phyloP scores from a whole-genome alignment of 2,113 vertebrate genomes.

The Sander vitreus region DNA sequence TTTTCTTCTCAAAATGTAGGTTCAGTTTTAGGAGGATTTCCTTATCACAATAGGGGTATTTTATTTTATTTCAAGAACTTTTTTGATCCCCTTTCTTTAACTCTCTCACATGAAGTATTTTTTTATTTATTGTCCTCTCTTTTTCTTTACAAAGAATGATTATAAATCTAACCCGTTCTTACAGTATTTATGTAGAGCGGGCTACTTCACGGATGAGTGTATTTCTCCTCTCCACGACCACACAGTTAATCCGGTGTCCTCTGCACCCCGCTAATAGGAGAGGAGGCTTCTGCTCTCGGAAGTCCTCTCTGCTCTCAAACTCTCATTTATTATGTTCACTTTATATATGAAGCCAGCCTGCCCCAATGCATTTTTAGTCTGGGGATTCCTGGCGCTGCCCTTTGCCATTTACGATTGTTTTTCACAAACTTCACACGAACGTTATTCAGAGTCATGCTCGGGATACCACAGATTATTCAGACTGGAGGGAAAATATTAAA shows the following conservation, averaged over 20 bases:
- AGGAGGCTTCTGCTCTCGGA: slow-evolving; percentile 59
- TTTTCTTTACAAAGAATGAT: neutral
- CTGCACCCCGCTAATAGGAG: slow-evolving; percentile 49
- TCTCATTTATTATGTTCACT: slow-evolving; percentile 70
- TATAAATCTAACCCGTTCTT: slow-evolving; percentile 11
- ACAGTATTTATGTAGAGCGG: slow-evolving; percentile 22
- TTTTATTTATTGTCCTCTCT: no score
- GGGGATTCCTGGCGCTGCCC: slow-evolving; percentile 59
- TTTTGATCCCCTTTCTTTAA: neutral
- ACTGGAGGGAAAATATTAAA: neutral
- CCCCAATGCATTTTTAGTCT: slow-evolving; percentile 55
- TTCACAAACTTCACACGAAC: slow-evolving; percentile 58
- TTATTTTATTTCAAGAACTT: neutral
- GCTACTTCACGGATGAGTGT: slow-evolving; percentile 17
- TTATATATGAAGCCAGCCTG: slow-evolving; percentile 40
- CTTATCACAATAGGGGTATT: neutral
- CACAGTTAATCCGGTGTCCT: slow-evolving; percentile 57
- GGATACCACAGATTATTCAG: slow-evolving; percentile 55
- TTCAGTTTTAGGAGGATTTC: neutral
- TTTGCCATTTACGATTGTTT: slow-evolving; percentile 58
- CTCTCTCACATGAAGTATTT: neutral
- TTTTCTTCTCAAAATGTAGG: neutral
- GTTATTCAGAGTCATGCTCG: slow-evolving; percentile 39
- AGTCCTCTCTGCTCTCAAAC: slow-evolving; percentile 61
- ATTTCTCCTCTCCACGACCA: neutral